Evolutionary conservation across 2,113 vertebrate genomes (phyloP), one percentile per base, ranked within the genome.

Genomic region (Xiphophorus hellerii): DNA sequence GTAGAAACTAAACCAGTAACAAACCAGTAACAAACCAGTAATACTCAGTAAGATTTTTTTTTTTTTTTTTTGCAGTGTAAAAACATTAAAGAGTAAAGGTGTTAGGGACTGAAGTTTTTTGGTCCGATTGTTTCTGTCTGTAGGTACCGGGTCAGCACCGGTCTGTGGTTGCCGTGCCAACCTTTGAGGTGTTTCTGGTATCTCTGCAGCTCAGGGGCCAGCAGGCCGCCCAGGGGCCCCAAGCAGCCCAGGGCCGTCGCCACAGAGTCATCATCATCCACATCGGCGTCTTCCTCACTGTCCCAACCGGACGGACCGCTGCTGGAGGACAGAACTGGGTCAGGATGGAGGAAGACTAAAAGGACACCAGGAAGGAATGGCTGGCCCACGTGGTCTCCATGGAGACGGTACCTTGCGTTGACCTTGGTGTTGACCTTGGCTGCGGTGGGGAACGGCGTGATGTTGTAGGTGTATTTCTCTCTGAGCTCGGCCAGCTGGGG

Each of bases 401-500:
- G 35, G 35, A 37, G 10, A 37, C 35, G 35, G 35, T 37, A 37
- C 35, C 35, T 37, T 11, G 35, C 10, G 10, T 37, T 37, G 35
- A 37, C 10, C 35, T 37, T 11, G 35, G 44, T 6, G 6, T 17
- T 51, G 44, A 51, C 14, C 88, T 96, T 97, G 66, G 97, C 95
- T 6, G 97, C 87, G 74, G 96, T 97, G 60, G 97, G 97, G 74
- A 99, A 99, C 1, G 98, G 98, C 69, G 97, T 99, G 74, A 99
- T 99, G 89, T 99, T 99, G 92, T 99, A 99, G 0, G 98, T 99
- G 78, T 99, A 99, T 75, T 99, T 99, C 94, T 99, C 98, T 76
- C 98, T 95, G 80, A 99, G 84, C 91, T 99, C 98, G 10, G 96
- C 95, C 93, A 99, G 87, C 64, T 99, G 98, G 69, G 98, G 98